These are phyloP conservation scores for Drosophila obscura DNA, from an alignment of 1,140 invertebrate species.

Conservation along the genomic window DNA sequence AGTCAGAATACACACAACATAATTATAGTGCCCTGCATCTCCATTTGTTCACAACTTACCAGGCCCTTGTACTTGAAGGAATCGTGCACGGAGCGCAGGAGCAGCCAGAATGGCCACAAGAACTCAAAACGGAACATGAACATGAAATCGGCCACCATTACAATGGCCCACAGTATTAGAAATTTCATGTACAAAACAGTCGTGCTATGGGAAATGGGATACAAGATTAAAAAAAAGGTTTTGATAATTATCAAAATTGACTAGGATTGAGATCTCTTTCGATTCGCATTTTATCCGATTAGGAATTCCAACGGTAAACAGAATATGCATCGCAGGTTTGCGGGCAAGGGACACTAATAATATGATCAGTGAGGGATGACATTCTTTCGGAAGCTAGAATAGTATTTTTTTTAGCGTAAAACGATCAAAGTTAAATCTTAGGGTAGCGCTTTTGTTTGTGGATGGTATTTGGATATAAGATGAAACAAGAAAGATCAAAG, in stretches of 20 bases:
- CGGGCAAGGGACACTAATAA: too few relatives aligned
- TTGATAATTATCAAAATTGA: not conserved
- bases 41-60: slow-evolving; percentile 87
- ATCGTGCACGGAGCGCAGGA: slow-evolving; percentile 98
- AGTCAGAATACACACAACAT: slow-evolving; percentile 37
- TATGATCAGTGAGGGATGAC: too few relatives aligned
- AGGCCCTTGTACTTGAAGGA: slow-evolving; percentile 99
- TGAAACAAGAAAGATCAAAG: too few relatives aligned
- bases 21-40: not conserved
- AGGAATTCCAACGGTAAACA: too few relatives aligned
- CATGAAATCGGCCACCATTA: slow-evolving; percentile 98
- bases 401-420: too few relatives aligned
- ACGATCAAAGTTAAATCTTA: too few relatives aligned
- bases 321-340: too few relatives aligned
- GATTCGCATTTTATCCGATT: too few relatives aligned
- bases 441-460: too few relatives aligned
- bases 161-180: slow-evolving; percentile 96
- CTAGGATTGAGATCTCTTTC: not conserved
- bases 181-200: slow-evolving; percentile 98
- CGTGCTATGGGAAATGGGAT: slow-evolving; percentile 86
- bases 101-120: slow-evolving; percentile 99
- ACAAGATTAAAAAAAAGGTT: slow-evolving; percentile 1
- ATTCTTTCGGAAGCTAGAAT: too few relatives aligned
- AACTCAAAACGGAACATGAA: slow-evolving; percentile 99
- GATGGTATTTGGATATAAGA: too few relatives aligned